phyloP scores from a whole-genome alignment of 2,113 vertebrate genomes.

The Stegastes partitus region DNA sequence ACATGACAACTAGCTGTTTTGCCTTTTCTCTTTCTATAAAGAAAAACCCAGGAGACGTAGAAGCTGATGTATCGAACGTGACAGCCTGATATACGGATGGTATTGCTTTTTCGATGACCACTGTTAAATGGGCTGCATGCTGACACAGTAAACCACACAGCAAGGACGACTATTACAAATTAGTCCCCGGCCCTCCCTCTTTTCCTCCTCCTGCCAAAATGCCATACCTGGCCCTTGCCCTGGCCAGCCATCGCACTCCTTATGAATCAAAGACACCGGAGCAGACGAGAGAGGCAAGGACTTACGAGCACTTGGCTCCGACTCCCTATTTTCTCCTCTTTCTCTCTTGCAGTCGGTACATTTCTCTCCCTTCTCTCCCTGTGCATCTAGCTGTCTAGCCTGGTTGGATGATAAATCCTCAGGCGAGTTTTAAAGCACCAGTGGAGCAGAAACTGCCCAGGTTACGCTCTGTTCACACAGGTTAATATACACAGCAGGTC shows the following conservation, averaged over 20 bases:
- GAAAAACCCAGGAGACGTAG: slow-evolving; percentile 43
- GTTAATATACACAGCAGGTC: slow-evolving; percentile 43
- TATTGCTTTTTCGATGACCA: slow-evolving; percentile 70
- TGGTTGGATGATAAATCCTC: slow-evolving; percentile 67
- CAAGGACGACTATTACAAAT: slow-evolving; percentile 64
- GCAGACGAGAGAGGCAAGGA: slow-evolving; percentile 69
- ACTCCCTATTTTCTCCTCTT: slow-evolving; percentile 36
- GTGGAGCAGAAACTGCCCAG: slow-evolving; percentile 57
- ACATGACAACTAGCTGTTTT: slow-evolving; percentile 55
- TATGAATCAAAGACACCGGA: slow-evolving; percentile 74
- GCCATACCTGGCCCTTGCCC: slow-evolving; percentile 62
- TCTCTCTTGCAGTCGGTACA: slow-evolving; percentile 35
- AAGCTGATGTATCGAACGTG: slow-evolving; percentile 57
- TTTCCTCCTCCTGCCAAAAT: slow-evolving; percentile 62
- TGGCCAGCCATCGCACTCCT: slow-evolving; percentile 56
- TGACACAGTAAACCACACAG: slow-evolving; percentile 69
- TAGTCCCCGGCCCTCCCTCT: slow-evolving; percentile 51
- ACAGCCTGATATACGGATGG: slow-evolving; percentile 53
- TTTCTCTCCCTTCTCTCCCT: slow-evolving; percentile 41
- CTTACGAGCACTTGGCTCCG: slow-evolving; percentile 68
- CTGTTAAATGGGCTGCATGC: slow-evolving; percentile 66
- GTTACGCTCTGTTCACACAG: slow-evolving; percentile 33
- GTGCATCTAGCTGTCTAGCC: slow-evolving; percentile 62
- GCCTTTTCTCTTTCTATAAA: slow-evolving; percentile 62
- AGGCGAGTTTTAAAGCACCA: slow-evolving; percentile 54